A percentile compares a stretch with the other conserved stretches of the same genome.
These are phyloP conservation scores for Penaeus japonicus DNA, from an alignment of 1,140 invertebrate species.

Conservation along the genomic window DNA sequence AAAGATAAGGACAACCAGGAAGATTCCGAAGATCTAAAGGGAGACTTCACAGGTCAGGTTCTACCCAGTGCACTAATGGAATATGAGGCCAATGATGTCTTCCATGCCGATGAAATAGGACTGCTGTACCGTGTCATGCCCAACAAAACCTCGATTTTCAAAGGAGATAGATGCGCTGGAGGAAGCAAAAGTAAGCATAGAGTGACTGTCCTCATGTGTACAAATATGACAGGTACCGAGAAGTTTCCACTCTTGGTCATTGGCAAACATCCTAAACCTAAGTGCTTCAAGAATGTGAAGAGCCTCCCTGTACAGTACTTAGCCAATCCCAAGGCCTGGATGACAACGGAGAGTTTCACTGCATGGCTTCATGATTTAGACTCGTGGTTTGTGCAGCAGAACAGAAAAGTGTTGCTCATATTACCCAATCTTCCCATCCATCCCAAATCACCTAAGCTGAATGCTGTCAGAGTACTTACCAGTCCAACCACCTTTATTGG, in stretches of 20 bases:
- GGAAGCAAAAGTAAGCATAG: slow-evolving; percentile 62
- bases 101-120: slow-evolving; percentile 59
- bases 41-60: slow-evolving; percentile 50
- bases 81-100: slow-evolving; percentile 58
- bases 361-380: slow-evolving; percentile 55
- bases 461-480: slow-evolving; percentile 47
- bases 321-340: slow-evolving; percentile 57
- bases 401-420: slow-evolving; percentile 53
- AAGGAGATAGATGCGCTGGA: slow-evolving; percentile 53
- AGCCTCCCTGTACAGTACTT: slow-evolving; percentile 56
- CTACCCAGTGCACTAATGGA: slow-evolving; percentile 52
- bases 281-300: slow-evolving; percentile 55
- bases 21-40: slow-evolving; percentile 44
- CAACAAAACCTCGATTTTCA: slow-evolving; percentile 29
- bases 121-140: slow-evolving; percentile 57
- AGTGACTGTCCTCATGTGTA: slow-evolving; percentile 62
- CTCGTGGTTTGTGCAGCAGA: slow-evolving; percentile 55
- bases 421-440: slow-evolving; percentile 51
- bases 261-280: slow-evolving; percentile 54
- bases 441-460: slow-evolving; percentile 51
- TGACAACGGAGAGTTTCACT: slow-evolving; percentile 55
- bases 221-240: slow-evolving; percentile 63
- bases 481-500: slow-evolving; percentile 50
- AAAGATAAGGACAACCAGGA: slow-evolving; percentile 51
- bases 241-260: slow-evolving; percentile 60